Base-by-base conservation (phyloP, 2,113 vertebrate genomes). In the Campylorhamphus procurvoides region DNA sequence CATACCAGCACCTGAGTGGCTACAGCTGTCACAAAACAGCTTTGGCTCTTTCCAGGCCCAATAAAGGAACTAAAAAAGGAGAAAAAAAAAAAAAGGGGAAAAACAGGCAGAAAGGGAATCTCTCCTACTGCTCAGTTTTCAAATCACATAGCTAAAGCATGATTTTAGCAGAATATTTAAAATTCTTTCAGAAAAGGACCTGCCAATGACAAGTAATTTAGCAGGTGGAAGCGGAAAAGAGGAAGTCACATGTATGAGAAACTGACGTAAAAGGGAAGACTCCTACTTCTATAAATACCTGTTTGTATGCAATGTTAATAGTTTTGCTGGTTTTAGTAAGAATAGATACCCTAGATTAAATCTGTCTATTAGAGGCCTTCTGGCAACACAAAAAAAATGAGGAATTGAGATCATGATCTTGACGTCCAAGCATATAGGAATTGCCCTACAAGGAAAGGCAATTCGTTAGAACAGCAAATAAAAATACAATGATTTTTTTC, bases 11-110 rank as follows among this genome's bases (percentile, higher is more conserved):
- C 18, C 58, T 24, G 7, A 73, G 44, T 16, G 12, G 39, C 46
- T 69, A 39, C 80, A 96, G 82, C 40, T 96, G 83, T 81, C 76
- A 93, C 59, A 80, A 78, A 89, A 28, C 12, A 75, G 46, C 37
- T 50, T 15, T 11, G 16, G 20, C 4, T 79, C 44, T 83, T 63
- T 69, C 14, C 63, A 84, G 23, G 12, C 1, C 18, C 37, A 55
- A 59, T 49, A 23, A 40, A 55, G 37, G 18, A 33, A 73, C 37
- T 25, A 40, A 71, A 18, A 27, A 56, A 79, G 15, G 17, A 6
- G 8, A 29, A 16, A 20, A 42, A 18, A 18, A n/a, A 18, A 19
- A 6, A 12, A 20, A n/a, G 44, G 8, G 17, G 44, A 44, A 44
- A 40, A 53, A 35, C 6, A 46, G 15, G 39, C 27, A 58, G 6